Evolutionary conservation across 2,888 invertebrate species (phyloP).

Genomic region (Leptothorax acervorum): DNA sequence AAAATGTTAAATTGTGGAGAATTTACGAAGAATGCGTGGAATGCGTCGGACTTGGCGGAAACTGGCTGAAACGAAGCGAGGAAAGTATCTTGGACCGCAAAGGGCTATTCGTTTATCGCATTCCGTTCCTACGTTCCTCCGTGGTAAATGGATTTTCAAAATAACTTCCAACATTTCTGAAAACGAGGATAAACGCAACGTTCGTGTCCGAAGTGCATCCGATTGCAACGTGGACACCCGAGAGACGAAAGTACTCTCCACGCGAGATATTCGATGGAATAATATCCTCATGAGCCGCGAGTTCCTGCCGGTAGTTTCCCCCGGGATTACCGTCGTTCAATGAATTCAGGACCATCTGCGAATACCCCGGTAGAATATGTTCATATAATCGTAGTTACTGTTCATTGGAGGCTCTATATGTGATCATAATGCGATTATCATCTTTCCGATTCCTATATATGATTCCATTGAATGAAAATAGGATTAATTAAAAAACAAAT

Average conservation of each 20-base stretch:
- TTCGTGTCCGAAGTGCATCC: conserved; percentile 36
- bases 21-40: conserved; percentile 14
- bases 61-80: conserved; percentile 25
- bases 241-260: neutral
- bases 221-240: conserved; percentile 29
- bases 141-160: conserved; percentile 46
- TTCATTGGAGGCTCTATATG: conserved; percentile 5
- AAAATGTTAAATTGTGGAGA: conserved; percentile 16
- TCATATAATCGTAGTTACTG: neutral
- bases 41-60: conserved; percentile 26
- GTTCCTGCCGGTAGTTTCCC: conserved; percentile 13
- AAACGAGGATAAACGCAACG: conserved; percentile 56
- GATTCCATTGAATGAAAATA: neutral
- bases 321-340: conserved; percentile 12
- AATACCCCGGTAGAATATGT: neutral
- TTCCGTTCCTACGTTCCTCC: conserved; percentile 35
- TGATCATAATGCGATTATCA: conserved; percentile 16
- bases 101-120: conserved; percentile 43
- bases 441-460: neutral
- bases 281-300: conserved; percentile 1
- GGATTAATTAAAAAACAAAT: conserved; percentile 8
- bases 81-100: conserved; percentile 28
- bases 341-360: conserved; percentile 27
- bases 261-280: conserved; percentile 1
- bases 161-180: conserved; percentile 42